Evolutionary conservation across 2,888 invertebrate species (phyloP), one percentile per base, ranked within the genome.

Genomic region (Thereva nobilitata): DNA sequence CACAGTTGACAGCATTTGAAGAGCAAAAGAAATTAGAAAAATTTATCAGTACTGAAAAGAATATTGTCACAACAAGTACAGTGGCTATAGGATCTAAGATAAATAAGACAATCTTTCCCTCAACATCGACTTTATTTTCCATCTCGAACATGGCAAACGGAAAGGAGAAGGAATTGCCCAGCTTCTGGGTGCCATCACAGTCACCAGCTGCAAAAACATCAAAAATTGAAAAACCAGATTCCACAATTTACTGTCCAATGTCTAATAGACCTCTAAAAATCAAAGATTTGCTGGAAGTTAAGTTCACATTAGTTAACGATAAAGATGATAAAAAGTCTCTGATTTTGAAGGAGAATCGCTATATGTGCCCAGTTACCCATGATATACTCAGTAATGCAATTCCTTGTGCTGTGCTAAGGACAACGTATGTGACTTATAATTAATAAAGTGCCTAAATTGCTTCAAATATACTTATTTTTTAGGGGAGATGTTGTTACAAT

Each of bases 281-380:
- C 74, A 98, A 97, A 77, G 96, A 98, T 80, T 83, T 99, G 42
- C 90, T 97, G 73, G 87, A 92, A 73, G 90, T 99, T 0, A 93
- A 95, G 76, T 99, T 99, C 83, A 97, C 94, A 0, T 83, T 89
- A 68, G 90, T 96, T 0, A 92, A 91, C 70, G 95, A 95, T 80
- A 91, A 93, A 0, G 91, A 92, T 77, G 91, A 90, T 72, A 93
- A 91, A 73, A 90, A 90, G 73, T 90, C 95, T 1, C 82, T 96
- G 40, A 94, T 97, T 72, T 87, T 90, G 0, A 95, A 93, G 79
- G 89, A 93, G 78, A 93, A 92, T 71, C 86, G 98, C 73, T 99
- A 96, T 78, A 96, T 97, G 90, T 99, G 99, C 79, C 94, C 98
- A 1, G 91, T 99, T 0, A 98, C 98, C 1, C 93, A 95, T 79